Evolutionary conservation across 1,140 invertebrate genomes (phyloP).

Genomic region (Drosophila yakuba): DNA sequence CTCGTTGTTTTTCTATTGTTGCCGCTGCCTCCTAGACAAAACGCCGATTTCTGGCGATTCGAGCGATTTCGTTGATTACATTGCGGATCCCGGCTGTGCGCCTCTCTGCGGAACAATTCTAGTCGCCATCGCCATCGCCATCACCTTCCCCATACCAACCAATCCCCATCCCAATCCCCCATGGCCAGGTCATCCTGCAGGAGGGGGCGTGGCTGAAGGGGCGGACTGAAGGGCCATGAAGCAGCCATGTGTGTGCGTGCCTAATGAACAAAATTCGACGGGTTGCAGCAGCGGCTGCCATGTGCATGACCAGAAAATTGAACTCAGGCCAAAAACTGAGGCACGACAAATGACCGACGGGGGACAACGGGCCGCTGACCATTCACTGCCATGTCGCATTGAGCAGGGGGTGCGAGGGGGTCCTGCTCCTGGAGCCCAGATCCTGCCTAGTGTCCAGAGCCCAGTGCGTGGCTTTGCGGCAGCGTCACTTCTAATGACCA

Average conservation of each 20-base stretch:
- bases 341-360: constrained; percentile 67
- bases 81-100: constrained; percentile 50
- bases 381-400: constrained; percentile 25
- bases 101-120: constrained; percentile 39
- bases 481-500: constrained; percentile 74
- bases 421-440: too few species aligned
- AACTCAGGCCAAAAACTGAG: constrained; percentile 71
- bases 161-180: too few species aligned
- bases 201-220: not conserved
- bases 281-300: constrained; percentile 62
- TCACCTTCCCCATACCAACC: too few species aligned
- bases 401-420: not conserved
- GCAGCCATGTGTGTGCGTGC: constrained; percentile 45
- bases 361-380: constrained; percentile 24
- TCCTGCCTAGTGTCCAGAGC: too few species aligned
- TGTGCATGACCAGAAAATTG: constrained; percentile 82
- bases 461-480: constrained; percentile 59
- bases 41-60: constrained; percentile 72
- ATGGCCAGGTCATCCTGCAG: constrained; percentile 8
- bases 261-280: constrained; percentile 63
- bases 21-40: constrained; percentile 50
- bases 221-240: not conserved
- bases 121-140: constrained; percentile 23
- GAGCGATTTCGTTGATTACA: constrained; percentile 79
- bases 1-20: constrained; percentile 44